phyloP scores from a whole-genome alignment of 1,140 invertebrate species.

The Apocrypta bakeri region DNA sequence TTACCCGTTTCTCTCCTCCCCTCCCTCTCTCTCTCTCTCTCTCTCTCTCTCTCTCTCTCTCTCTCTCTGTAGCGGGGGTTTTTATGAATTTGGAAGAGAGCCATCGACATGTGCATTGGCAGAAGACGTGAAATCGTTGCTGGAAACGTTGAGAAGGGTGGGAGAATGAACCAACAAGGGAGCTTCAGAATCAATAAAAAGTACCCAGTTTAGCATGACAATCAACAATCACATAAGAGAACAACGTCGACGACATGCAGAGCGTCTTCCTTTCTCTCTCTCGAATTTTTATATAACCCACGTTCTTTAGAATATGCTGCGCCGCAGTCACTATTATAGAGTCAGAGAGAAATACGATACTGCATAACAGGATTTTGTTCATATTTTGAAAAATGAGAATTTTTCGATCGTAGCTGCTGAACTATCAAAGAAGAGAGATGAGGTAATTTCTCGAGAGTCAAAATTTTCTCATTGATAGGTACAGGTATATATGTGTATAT shows the following conservation, averaged over 20 bases:
- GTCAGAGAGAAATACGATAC: background rate
- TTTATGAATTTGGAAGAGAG: conserved; percentile 53
- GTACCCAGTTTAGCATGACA: conserved; percentile 61
- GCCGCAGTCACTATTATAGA: no score
- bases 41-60: background rate
- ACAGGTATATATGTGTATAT: background rate
- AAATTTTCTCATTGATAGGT: conserved; percentile 2
- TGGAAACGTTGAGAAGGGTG: no score
- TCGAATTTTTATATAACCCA: background rate
- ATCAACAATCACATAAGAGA: conserved; percentile 64
- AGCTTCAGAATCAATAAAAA: conserved; percentile 43
- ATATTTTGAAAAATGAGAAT: conserved; percentile 22
- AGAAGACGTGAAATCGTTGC: conserved; percentile 37
- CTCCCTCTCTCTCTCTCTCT: no score
- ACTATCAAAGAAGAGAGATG: background rate
- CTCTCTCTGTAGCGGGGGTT: background rate
- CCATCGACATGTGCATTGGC: conserved; percentile 24
- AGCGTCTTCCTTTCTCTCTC: no score
- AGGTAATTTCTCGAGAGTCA: background rate
- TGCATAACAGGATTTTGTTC: background rate
- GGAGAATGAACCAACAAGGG: background rate
- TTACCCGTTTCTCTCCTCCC: conserved; percentile 1
- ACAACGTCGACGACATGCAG: conserved; percentile 38
- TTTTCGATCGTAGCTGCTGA: conserved; percentile 13
- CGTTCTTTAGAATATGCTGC: background rate